Evolutionary conservation across 2,797 vertebrate species (phyloP).

Genomic region (Clangula hyemalis): DNA sequence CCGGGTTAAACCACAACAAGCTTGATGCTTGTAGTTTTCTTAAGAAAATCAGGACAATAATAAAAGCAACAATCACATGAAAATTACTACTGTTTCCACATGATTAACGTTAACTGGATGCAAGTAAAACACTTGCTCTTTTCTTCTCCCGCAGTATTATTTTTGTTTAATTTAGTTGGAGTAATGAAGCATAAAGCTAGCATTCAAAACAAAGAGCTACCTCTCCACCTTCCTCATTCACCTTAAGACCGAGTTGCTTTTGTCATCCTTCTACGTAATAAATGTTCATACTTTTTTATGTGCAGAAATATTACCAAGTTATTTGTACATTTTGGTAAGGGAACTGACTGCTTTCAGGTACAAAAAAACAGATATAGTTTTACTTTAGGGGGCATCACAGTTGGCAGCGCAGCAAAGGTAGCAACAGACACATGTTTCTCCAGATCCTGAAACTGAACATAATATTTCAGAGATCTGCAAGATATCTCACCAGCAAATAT

Average conservation of each 20-base stretch:
- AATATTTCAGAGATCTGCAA: background rate
- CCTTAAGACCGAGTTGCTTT: background rate
- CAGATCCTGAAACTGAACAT: background rate
- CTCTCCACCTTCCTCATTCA: background rate
- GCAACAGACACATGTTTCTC: rapidly evolving
- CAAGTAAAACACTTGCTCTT: background rate
- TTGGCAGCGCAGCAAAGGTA: background rate
- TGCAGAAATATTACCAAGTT: background rate
- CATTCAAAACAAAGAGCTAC: background rate
- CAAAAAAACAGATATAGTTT: background rate
- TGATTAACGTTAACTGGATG: background rate
- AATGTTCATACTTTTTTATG: background rate
- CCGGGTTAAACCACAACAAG: no score
- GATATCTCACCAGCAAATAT: background rate
- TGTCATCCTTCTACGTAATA: background rate
- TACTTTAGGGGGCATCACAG: background rate
- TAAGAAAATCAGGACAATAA: background rate
- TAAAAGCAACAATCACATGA: background rate
- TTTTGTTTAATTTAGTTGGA: background rate
- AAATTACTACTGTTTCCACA: background rate
- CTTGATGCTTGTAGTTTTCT: background rate
- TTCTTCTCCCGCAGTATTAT: background rate
- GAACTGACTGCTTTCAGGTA: background rate
- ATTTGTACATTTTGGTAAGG: background rate
- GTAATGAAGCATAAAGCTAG: constrained; percentile 4